Base-by-base conservation (phyloP, 2,888 invertebrate species). In the Meghimatium bilineatum region DNA sequence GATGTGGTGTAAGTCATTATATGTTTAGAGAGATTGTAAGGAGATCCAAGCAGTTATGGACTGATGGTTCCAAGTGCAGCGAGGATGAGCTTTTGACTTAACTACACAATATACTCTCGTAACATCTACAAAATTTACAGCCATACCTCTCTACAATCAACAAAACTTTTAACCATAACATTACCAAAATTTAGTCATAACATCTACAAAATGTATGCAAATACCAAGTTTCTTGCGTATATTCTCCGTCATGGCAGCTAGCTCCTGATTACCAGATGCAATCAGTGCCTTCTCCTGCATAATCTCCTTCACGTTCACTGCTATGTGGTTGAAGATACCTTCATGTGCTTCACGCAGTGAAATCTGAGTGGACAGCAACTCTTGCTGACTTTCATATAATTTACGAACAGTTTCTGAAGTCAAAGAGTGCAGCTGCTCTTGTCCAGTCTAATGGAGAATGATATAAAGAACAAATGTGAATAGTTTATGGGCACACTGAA, bases 261-360 rank as follows among this genome's bases (percentile, higher is more conserved):
- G 92, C 86, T 95, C 94, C 84, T 93, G 91, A 89, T 96, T 95
- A 3, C 95, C 95, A 38, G 95, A 93, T 52, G 94, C 93, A 85
- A 96, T 95, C 80, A 95, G 91, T 63, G 94, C 94, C 90, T 95
- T 95, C 90, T 96, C 96, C 82, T 94, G 94, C n/a, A 93, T 93
- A 77, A 96, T 92, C 82, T 95, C 94, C 82, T 94, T 93, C 81
- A 96, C 94, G 92, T 95, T 96, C 78, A 93, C 92, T 71, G 95
- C 94, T 12, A 95, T 93, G 29, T 94, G 92, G 74, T 94, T 91
- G 87, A 95, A 94, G 26, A 95, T 94, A 69, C 89, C 88, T 60
- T 89, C 87, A 80, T 92, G 93, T 1, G 91, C 87, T 20, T 86
- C 77, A 60, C 88, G 86, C 74, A 93, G 85, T 6, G 87, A 93